These are phyloP conservation scores for Drosophila auraria DNA, from an alignment of 1,140 invertebrate genomes.

Conservation along the genomic window DNA sequence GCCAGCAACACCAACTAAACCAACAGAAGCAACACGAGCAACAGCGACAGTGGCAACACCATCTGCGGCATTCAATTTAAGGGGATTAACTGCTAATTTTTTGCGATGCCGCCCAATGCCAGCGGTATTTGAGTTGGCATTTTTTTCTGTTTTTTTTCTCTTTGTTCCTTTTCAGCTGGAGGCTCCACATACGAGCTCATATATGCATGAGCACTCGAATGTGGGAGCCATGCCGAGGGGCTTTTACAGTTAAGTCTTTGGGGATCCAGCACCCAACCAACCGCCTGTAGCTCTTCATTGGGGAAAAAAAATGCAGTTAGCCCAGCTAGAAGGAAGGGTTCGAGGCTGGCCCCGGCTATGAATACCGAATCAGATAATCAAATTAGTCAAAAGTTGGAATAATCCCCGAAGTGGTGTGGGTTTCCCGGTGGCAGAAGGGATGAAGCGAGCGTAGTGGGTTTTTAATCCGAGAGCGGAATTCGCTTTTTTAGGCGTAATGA, in stretches of 20 bases:
- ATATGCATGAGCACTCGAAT: slow-evolving; percentile 36
- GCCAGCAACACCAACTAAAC: slow-evolving; percentile 21
- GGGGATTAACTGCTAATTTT: slow-evolving; percentile 85
- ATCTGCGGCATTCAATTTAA: slow-evolving; percentile 85
- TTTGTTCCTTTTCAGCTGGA: background rate
- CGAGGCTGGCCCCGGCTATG: slow-evolving; percentile 13
- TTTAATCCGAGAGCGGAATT: slow-evolving; percentile 29
- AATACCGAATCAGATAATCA: slow-evolving; percentile 55
- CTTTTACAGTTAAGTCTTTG: slow-evolving; percentile 51
- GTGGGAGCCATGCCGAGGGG: slow-evolving; percentile 42
- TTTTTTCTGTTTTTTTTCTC: slow-evolving; percentile 22
- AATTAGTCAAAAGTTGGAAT: slow-evolving; percentile 55
- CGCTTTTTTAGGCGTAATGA: slow-evolving; percentile 30
- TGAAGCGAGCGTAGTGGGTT: slow-evolving; percentile 15
- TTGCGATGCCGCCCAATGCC: slow-evolving; percentile 80
- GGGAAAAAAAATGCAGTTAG: slow-evolving; percentile 21
- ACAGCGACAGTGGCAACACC: slow-evolving; percentile 57
- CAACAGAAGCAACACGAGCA: slow-evolving; percentile 8
- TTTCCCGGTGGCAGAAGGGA: slow-evolving; percentile 12
- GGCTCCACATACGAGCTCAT: slow-evolving; percentile 17
- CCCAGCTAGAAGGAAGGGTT: slow-evolving; percentile 13
- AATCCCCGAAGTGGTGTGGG: slow-evolving; percentile 21
- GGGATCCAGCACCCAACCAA: slow-evolving; percentile 48
- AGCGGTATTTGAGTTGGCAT: slow-evolving; percentile 56
- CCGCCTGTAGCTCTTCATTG: slow-evolving; percentile 54